phyloP scores from a whole-genome alignment of 2,797 vertebrate species.

The Peromyscus eremicus region DNA sequence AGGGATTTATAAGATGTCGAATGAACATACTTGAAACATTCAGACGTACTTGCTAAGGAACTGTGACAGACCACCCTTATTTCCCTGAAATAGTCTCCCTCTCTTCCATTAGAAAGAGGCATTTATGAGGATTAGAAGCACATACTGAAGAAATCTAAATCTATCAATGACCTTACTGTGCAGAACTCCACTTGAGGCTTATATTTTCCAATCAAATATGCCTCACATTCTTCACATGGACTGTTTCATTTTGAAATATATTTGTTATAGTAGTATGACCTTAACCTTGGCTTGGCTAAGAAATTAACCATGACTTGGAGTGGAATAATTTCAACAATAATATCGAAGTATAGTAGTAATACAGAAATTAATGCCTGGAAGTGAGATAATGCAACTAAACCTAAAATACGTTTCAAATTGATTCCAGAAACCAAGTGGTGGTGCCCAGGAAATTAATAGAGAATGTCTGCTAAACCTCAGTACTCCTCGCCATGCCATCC shows the following conservation, averaged over 20 bases:
- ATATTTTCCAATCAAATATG: not conserved
- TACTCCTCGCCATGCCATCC: not conserved
- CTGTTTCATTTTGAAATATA: not conserved
- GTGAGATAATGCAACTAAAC: not conserved
- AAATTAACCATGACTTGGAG: not conserved
- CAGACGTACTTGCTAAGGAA: not conserved
- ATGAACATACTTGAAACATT: not conserved
- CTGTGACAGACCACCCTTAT: not conserved
- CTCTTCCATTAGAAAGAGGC: not conserved
- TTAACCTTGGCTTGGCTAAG: not conserved
- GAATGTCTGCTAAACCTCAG: not conserved
- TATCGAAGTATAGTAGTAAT: not conserved
- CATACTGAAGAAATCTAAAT: not conserved
- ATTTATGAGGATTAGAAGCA: not conserved
- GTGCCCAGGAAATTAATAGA: not conserved
- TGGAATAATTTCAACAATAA: not conserved
- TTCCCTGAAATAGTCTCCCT: not conserved
- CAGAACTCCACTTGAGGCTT: not conserved
- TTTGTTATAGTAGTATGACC: not conserved
- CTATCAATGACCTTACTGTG: not conserved
- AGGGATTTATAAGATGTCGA: not conserved
- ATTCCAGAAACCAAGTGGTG: not conserved
- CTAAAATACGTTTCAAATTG: constrained; percentile 19
- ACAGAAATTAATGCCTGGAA: constrained; percentile 27
- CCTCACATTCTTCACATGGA: not conserved